Conservation (phyloP, 2,797 vertebrate species). For the Lacerta bilineata region DNA sequence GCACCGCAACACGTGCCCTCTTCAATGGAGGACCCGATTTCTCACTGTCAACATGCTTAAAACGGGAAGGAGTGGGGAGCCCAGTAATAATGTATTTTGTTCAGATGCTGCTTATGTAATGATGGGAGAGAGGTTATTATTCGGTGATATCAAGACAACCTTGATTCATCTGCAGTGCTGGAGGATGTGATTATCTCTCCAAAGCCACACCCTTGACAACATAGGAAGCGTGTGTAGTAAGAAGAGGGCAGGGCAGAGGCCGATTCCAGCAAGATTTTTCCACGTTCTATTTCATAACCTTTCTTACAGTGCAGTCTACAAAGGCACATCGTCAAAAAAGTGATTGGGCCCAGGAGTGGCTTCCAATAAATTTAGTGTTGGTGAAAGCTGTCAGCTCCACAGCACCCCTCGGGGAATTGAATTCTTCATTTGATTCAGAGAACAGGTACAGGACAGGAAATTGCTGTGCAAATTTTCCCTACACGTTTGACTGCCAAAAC, state of each 20-base stretch:
- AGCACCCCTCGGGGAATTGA: slow-evolving; percentile 14
- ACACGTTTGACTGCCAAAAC: accelerated
- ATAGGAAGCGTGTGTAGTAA: slow-evolving; percentile 64
- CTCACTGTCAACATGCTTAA: background rate
- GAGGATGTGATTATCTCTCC: slow-evolving; percentile 62
- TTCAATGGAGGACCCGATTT: too few species aligned
- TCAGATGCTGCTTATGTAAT: slow-evolving; percentile 63
- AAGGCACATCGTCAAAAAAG: background rate
- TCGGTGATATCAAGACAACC: slow-evolving; percentile 69
- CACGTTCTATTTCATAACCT: slow-evolving; percentile 48
- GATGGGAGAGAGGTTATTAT: slow-evolving; percentile 48
- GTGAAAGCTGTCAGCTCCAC: slow-evolving; percentile 33
- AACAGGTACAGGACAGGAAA: background rate
- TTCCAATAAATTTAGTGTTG: slow-evolving; percentile 39
- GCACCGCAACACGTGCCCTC: too few species aligned
- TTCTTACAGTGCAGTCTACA: slow-evolving; percentile 10
- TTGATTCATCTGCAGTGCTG: slow-evolving; percentile 65
- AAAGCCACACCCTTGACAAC: slow-evolving; percentile 54
- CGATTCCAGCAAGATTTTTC: slow-evolving; percentile 37
- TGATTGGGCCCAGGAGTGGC: background rate
- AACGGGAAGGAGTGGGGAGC: background rate
- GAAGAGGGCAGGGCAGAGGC: slow-evolving; percentile 58
- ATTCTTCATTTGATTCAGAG: slow-evolving; percentile 32
- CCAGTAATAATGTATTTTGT: slow-evolving; percentile 29
- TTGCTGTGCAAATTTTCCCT: slow-evolving; percentile 31